Evolutionary conservation across 2,113 vertebrate species (phyloP).

Genomic region (Dicerorhinus sumatrensis): DNA sequence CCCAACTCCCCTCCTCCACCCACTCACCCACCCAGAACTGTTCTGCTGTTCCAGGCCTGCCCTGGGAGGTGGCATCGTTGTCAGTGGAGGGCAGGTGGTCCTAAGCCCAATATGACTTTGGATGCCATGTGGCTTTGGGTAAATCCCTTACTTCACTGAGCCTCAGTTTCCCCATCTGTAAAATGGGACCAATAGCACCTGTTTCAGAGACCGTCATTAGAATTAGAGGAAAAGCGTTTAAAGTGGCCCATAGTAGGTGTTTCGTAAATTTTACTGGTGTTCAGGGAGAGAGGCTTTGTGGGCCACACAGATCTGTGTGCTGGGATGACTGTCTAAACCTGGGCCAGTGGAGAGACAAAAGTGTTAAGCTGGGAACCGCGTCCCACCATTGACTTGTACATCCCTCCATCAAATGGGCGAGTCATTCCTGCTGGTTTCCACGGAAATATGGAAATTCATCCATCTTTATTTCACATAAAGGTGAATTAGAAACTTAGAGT

Average conservation of each 20-base stretch:
- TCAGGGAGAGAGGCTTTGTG: neutral
- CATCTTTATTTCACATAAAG: neutral
- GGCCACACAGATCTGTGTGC: neutral
- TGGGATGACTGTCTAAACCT: neutral
- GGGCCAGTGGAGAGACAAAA: neutral
- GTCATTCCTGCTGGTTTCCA: conserved; percentile 6
- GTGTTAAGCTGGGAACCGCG: neutral
- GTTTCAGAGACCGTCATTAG: neutral
- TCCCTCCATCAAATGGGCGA: neutral
- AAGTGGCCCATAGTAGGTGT: neutral
- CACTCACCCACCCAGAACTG: too few species aligned
- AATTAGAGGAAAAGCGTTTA: neutral
- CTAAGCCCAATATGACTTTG: neutral
- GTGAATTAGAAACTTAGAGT: neutral
- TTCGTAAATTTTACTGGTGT: neutral
- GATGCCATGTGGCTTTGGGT: neutral
- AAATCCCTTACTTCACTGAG: neutral
- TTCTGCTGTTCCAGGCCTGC: neutral
- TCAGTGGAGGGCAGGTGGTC: neutral
- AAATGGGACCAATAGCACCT: neutral
- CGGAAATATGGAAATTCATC: neutral
- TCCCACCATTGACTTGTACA: neutral
- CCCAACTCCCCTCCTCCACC: neutral
- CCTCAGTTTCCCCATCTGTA: neutral
- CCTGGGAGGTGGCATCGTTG: neutral